phyloP scores from a whole-genome alignment of 2,113 vertebrate species.

The Talpa occidentalis region DNA sequence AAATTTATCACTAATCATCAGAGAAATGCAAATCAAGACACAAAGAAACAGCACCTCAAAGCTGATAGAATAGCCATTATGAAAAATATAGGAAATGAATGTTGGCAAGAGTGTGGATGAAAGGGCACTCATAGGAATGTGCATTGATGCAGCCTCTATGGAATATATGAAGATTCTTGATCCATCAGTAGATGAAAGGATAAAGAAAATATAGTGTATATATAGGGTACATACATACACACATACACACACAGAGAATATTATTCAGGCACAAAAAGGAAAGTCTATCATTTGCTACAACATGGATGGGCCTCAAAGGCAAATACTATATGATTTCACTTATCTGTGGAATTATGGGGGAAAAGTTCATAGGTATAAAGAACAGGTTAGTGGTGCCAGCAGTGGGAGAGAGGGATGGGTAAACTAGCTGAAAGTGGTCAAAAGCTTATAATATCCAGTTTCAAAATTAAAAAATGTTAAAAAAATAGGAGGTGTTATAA shows the following conservation, averaged over 20 bases:
- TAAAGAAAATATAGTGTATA: not conserved
- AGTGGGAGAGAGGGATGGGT: not conserved
- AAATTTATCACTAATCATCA: no score
- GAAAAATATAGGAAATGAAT: not conserved
- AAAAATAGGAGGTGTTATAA: not conserved
- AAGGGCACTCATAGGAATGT: not conserved
- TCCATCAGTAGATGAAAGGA: not conserved
- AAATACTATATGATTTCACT: not conserved
- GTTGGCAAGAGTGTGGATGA: no score
- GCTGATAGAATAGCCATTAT: not conserved
- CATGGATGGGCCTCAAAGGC: not conserved
- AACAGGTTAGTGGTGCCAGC: not conserved
- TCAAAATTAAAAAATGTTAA: not conserved
- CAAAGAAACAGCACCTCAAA: not conserved
- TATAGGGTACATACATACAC: no score
- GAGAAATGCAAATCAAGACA: not conserved
- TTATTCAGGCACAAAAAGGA: not conserved
- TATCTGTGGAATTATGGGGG: not conserved
- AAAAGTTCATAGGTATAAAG: not conserved
- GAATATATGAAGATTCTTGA: not conserved
- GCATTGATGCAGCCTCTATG: not conserved
- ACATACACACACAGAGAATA: not conserved
- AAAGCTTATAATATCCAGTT: not conserved
- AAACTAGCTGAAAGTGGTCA: not conserved
- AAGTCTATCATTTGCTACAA: not conserved